Conservation (phyloP, 2,113 vertebrate species). For the Heptranchias perlo region DNA sequence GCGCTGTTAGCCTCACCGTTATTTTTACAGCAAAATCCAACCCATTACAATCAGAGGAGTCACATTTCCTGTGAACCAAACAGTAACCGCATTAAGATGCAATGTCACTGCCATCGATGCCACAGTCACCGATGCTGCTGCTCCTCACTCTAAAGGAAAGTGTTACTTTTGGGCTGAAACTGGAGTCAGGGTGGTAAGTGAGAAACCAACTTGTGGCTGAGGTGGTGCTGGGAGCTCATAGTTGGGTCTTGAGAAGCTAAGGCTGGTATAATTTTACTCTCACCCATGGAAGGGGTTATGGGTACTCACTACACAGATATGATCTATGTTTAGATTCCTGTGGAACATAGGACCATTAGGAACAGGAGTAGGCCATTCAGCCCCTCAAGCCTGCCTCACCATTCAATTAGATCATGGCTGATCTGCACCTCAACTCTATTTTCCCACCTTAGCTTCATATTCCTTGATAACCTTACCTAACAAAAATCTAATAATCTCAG, state of each 20-base stretch:
- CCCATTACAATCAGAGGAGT: neutral
- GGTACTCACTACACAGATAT: neutral
- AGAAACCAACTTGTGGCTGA: neutral
- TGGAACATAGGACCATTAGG: neutral
- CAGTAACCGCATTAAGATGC: neutral
- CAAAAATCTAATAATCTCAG: neutral
- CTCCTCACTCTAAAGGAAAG: neutral
- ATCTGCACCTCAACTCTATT: neutral
- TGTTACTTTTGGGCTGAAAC: neutral
- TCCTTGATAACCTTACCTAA: neutral
- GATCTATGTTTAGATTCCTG: neutral
- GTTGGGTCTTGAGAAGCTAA: neutral
- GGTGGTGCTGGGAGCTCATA: neutral
- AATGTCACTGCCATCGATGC: neutral
- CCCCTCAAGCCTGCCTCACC: neutral
- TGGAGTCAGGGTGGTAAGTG: too few relatives aligned
- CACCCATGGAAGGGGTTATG: neutral
- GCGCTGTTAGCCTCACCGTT: too few relatives aligned
- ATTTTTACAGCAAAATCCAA: too few relatives aligned
- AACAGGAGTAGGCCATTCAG: neutral
- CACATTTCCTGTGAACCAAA: neutral
- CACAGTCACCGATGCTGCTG: neutral
- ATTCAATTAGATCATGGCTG: neutral
- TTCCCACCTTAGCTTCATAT: neutral
- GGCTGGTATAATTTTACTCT: neutral